A percentile compares a stretch with the other conserved stretches of the same genome.
phyloP scores from a whole-genome alignment of 2,888 invertebrate species.

The Trachelus tabidus region DNA sequence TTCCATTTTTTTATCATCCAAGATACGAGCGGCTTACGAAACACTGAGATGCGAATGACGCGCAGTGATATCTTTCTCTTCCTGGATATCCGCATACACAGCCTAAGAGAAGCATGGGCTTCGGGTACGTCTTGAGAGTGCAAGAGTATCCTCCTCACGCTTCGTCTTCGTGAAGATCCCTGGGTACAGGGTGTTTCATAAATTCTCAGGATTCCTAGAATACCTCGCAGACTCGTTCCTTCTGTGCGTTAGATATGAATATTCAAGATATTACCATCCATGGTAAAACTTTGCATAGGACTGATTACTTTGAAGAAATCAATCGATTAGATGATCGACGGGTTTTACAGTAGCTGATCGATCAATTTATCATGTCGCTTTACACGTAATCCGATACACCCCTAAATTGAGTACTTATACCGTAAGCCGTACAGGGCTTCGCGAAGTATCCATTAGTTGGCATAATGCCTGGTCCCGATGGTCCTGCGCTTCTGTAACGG shows the following conservation, averaged over 20 bases:
- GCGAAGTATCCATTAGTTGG: background rate
- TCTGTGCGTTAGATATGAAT: background rate
- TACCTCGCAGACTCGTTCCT: background rate
- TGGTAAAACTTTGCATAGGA: background rate
- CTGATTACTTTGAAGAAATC: background rate
- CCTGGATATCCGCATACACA: slow-evolving; percentile 33
- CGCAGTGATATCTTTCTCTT: slow-evolving; percentile 15
- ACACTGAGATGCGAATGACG: slow-evolving; percentile 11
- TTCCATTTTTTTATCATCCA: background rate
- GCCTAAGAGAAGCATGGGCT: slow-evolving; percentile 23
- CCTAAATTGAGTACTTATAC: background rate
- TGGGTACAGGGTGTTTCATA: slow-evolving; percentile 3
- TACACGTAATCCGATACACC: background rate
- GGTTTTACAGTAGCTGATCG: background rate
- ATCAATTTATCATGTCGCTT: background rate
- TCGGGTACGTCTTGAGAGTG: slow-evolving; percentile 18
- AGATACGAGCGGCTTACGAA: background rate
- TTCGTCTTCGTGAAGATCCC: background rate
- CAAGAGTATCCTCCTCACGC: slow-evolving; percentile 21
- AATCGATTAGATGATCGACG: background rate
- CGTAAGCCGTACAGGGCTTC: background rate
- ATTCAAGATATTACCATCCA: background rate
- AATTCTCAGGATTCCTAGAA: background rate
- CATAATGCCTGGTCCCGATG: background rate
- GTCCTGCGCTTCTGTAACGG: slow-evolving; percentile 33